These are phyloP conservation scores for Bergia puertoricense DNA, from an alignment of 92 coral and sea anemone genomes.

Conservation along the genomic window DNA sequence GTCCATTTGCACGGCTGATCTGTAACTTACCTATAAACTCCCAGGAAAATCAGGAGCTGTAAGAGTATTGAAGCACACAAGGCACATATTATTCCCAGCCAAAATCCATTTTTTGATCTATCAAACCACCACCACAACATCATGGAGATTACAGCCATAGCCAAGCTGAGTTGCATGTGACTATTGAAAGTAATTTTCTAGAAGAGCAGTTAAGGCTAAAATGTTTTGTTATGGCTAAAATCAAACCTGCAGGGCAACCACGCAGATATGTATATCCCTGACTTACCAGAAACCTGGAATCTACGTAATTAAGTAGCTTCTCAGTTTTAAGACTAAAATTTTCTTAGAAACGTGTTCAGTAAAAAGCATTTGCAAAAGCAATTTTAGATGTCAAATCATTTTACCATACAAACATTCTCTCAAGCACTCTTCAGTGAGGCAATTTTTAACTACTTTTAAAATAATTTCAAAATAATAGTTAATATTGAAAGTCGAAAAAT, in stretches of 20 bases:
- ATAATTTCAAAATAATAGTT: too few relatives aligned
- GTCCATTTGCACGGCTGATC: not conserved
- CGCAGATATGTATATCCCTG: not conserved
- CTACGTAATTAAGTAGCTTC: not conserved
- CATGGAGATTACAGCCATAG: slow-evolving; percentile 80
- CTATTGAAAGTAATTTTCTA: slow-evolving; percentile 95
- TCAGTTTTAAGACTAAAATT: too few relatives aligned
- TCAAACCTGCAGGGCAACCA: not conserved
- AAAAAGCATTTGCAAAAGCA: too few relatives aligned
- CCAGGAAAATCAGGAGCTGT: slow-evolving; percentile 69
- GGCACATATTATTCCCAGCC: slow-evolving; percentile 84
- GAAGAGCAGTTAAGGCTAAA: slow-evolving; percentile 60
- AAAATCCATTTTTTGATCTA: slow-evolving; percentile 92
- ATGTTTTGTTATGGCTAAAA: not conserved
- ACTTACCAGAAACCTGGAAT: too few relatives aligned
- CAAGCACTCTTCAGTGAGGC: not conserved
- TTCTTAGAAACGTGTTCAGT: too few relatives aligned
- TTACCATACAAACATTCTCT: not conserved
- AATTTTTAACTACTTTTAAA: too few relatives aligned
- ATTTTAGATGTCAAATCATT: not conserved
- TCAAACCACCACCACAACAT: slow-evolving; percentile 96
- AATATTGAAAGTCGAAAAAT: too few relatives aligned
- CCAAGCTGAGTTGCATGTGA: slow-evolving; percentile 72
- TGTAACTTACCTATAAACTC: slow-evolving; percentile 71
- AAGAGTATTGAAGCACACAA: slow-evolving; percentile 73